Percentiles rank a stretch among this genome's conserved stretches.
Conservation (phyloP, 1,140 invertebrate species). For the Formica exsecta region DNA sequence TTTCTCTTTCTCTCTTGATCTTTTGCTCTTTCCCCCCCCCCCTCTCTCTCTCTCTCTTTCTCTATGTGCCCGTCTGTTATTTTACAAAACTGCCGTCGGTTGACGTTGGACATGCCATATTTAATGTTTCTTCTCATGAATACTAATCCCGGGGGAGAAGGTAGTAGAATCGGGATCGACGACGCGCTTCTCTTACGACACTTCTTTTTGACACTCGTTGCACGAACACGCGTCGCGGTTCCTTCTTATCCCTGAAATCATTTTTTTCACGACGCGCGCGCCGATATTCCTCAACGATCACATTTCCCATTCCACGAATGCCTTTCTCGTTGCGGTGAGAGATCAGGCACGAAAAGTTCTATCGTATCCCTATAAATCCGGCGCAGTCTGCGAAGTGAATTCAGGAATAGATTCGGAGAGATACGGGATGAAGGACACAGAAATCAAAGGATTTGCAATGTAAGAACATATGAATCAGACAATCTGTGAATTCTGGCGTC, state of each 20-base stretch:
- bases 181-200: conserved; percentile 4
- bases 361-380: conserved; percentile 50
- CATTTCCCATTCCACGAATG: neutral
- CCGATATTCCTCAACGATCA: conserved; percentile 20
- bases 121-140: conserved; percentile 52
- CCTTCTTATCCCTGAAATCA: conserved; percentile 32
- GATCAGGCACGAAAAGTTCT: conserved; percentile 22
- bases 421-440: conserved; percentile 12
- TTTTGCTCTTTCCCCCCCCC: no score
- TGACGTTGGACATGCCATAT: conserved; percentile 40
- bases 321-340: neutral
- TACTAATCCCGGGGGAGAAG: neutral
- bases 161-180: neutral
- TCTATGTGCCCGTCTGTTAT: conserved; percentile 5
- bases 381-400: conserved; percentile 30
- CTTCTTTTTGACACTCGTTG: neutral
- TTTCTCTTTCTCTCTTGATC: no score
- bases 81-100: conserved; percentile 24
- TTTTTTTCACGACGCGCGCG: conserved; percentile 26
- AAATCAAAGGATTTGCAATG: conserved; percentile 42
- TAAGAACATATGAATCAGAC: conserved; percentile 48
- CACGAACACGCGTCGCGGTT: conserved; percentile 27
- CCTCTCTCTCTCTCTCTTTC: no score
- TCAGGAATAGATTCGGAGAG: conserved; percentile 43
- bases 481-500: neutral